Conservation (phyloP, 2,113 vertebrate genomes). For the Sclerurus mexicanus region DNA sequence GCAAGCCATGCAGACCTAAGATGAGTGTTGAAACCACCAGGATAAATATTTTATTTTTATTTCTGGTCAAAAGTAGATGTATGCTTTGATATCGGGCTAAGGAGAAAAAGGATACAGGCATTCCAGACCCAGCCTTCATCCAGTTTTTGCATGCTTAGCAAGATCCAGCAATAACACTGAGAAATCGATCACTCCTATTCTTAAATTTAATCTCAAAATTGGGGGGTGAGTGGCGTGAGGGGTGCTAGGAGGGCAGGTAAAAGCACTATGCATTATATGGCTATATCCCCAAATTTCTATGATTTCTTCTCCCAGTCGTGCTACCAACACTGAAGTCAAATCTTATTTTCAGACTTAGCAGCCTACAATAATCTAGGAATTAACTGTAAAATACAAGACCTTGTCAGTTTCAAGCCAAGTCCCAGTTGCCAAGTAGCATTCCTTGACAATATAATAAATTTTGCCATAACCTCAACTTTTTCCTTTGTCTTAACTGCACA, state of each 20-base stretch:
- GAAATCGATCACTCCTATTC: not conserved
- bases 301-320: not conserved
- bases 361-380: not conserved
- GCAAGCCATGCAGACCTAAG: not conserved
- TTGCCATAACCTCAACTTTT: not conserved
- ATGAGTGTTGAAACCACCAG: not conserved
- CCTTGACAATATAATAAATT: not conserved
- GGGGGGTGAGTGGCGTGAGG: fast-evolving
- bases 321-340: not conserved
- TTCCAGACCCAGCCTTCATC: not conserved
- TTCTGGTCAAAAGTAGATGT: not conserved
- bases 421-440: not conserved
- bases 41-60: not conserved
- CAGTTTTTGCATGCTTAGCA: not conserved
- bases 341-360: not conserved
- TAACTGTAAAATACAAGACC: not conserved
- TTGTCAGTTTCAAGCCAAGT: not conserved
- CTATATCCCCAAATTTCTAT: not conserved
- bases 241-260: not conserved
- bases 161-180: not conserved
- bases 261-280: not conserved
- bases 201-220: not conserved
- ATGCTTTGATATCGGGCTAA: not conserved
- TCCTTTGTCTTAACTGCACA: not conserved
- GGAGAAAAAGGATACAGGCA: not conserved